Evolutionary conservation across 2,888 invertebrate genomes (phyloP).

Genomic region (Andrena hattorfiana): DNA sequence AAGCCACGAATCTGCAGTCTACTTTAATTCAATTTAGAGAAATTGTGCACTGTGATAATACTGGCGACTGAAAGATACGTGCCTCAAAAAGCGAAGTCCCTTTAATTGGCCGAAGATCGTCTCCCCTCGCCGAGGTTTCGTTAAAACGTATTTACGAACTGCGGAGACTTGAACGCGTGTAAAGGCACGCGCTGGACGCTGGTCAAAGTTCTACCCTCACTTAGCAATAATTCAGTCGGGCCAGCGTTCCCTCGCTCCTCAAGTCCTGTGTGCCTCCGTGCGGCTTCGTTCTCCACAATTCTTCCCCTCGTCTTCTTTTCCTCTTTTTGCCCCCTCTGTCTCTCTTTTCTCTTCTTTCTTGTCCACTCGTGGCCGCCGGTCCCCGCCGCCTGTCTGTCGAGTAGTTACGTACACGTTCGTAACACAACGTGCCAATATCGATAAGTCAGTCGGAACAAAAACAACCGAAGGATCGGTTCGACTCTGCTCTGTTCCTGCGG

Average conservation of each 20-base stretch:
- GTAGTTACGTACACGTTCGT: slow-evolving; percentile 73
- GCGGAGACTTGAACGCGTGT: slow-evolving; percentile 29
- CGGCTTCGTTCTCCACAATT: slow-evolving; percentile 64
- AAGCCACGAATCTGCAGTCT: too few species aligned
- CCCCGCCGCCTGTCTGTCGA: slow-evolving; percentile 21
- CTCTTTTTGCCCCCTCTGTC: slow-evolving; percentile 15
- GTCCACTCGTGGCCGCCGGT: slow-evolving; percentile 17
- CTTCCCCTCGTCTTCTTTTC: slow-evolving; percentile 46
- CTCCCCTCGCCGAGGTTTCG: neutral
- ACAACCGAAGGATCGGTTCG: slow-evolving; percentile 76
- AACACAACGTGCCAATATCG: slow-evolving; percentile 81
- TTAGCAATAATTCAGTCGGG: slow-evolving; percentile 81
- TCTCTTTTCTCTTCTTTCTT: slow-evolving; percentile 50
- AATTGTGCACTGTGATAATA: too few species aligned
- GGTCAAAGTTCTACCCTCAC: slow-evolving; percentile 80
- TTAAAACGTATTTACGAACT: slow-evolving; percentile 14
- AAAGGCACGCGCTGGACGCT: slow-evolving; percentile 62
- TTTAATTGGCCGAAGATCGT: neutral
- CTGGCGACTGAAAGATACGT: too few species aligned
- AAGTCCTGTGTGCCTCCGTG: slow-evolving; percentile 71
- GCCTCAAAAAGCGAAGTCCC: too few species aligned
- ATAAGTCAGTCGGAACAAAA: slow-evolving; percentile 81
- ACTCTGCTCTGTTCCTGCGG: slow-evolving; percentile 58
- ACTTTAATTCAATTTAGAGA: too few species aligned
- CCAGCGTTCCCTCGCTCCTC: slow-evolving; percentile 60